Conservation (phyloP, 2,797 vertebrate genomes). For the Eospalax fontanierii region DNA sequence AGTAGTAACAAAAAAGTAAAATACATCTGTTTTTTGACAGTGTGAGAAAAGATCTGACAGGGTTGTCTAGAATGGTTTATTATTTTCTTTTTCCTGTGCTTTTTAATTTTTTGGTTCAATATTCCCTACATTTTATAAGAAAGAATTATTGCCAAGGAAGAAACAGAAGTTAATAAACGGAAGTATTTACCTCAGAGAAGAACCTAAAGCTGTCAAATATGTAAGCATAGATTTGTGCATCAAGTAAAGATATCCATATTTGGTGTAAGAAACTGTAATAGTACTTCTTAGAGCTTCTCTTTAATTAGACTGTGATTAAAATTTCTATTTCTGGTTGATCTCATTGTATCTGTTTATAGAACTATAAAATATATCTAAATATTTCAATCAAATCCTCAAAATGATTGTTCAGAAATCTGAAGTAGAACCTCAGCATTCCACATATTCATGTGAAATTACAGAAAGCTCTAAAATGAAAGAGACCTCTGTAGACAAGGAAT, state of each 20-base stretch:
- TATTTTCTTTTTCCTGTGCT: constrained; percentile 51
- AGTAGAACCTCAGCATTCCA: not conserved
- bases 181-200: constrained; percentile 11
- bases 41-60: constrained; percentile 75
- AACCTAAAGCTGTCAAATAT: not conserved
- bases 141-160: constrained; percentile 38
- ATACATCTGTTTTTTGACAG: constrained; percentile 75
- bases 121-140: constrained; percentile 7
- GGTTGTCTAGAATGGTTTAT: not conserved
- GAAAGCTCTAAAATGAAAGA: constrained; percentile 48
- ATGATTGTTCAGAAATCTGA: constrained; percentile 45
- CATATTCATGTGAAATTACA: constrained; percentile 5
- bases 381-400: constrained; percentile 62
- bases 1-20: constrained; percentile 67
- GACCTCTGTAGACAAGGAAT: not conserved
- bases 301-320: constrained; percentile 80
- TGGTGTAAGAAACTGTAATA: constrained; percentile 69
- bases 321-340: constrained; percentile 76
- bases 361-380: constrained; percentile 48
- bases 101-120: not conserved
- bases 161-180: not conserved
- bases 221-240: constrained; percentile 41
- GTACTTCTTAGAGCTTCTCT: constrained; percentile 63
- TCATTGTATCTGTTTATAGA: constrained; percentile 74
- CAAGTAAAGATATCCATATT: constrained; percentile 71